A percentile compares a stretch with the other conserved stretches of the same genome.
These are phyloP conservation scores for Oncorhynchus keta DNA, from an alignment of 2,113 vertebrate species.

Conservation along the genomic window DNA sequence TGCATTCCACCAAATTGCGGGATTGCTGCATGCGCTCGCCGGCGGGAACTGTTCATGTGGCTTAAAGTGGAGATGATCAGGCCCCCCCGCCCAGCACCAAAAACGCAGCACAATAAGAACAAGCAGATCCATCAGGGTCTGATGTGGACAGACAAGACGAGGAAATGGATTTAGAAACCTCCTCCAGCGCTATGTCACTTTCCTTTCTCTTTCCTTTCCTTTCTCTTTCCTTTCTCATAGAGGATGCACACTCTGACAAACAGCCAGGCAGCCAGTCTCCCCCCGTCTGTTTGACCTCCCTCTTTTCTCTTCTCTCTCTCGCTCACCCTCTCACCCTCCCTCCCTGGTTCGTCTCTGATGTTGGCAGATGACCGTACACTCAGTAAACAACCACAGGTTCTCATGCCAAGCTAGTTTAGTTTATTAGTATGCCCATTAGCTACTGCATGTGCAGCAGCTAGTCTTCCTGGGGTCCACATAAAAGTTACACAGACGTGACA, in stretches of 20 bases:
- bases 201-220: slow-evolving; percentile 53
- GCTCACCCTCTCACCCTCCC: neutral
- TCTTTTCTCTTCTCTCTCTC: neutral
- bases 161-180: slow-evolving; percentile 67
- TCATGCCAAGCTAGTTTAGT: neutral
- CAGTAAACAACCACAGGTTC: neutral
- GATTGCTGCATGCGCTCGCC: slow-evolving; percentile 37
- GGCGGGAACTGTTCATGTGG: slow-evolving; percentile 59
- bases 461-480: neutral
- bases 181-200: slow-evolving; percentile 71
- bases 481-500: too few species aligned
- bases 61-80: slow-evolving; percentile 69
- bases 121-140: slow-evolving; percentile 63
- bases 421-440: too few species aligned
- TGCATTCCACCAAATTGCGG: slow-evolving; percentile 58
- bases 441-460: too few species aligned
- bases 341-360: neutral
- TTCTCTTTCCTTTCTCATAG: slow-evolving; percentile 9
- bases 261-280: slow-evolving; percentile 23
- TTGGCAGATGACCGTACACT: neutral
- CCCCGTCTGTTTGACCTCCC: too few species aligned
- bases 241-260: slow-evolving; percentile 59
- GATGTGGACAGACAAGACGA: slow-evolving; percentile 71
- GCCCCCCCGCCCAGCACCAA: slow-evolving; percentile 23
- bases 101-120: slow-evolving; percentile 63